Conservation (phyloP, 2,888 invertebrate genomes). For the Chaetogeoica ovagalla region DNA sequence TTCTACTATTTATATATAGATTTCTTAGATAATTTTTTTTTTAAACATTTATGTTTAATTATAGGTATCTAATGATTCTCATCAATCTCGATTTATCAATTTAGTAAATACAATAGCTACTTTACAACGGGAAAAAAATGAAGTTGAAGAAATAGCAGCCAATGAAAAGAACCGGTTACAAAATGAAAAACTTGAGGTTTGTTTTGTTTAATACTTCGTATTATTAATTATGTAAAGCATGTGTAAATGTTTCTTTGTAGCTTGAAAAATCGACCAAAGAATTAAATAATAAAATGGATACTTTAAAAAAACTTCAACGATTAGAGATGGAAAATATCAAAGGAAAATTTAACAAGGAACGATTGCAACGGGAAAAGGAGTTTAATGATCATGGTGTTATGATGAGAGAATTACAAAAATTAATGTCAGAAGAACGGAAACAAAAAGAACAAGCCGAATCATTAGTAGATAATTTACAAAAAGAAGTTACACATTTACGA, state of each 20-base stretch:
- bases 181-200: constrained; percentile 33
- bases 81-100: constrained; percentile 43
- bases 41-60: neutral
- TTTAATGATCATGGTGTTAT: constrained; percentile 75
- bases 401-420: constrained; percentile 78
- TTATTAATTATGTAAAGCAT: neutral
- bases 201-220: constrained; percentile 23
- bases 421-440: constrained; percentile 74
- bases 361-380: constrained; percentile 81
- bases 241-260: constrained; percentile 60
- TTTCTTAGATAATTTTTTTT: neutral
- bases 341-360: constrained; percentile 74
- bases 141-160: constrained; percentile 29
- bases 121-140: constrained; percentile 46
- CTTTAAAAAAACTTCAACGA: constrained; percentile 64
- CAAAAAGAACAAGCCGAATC: constrained; percentile 74
- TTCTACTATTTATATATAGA: neutral
- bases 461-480: constrained; percentile 64
- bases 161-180: constrained; percentile 16
- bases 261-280: constrained; percentile 66
- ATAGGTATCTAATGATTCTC: constrained; percentile 45
- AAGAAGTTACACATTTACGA: constrained; percentile 63
- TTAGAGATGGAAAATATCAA: constrained; percentile 70
- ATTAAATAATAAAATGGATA: constrained; percentile 66
- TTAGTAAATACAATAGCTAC: constrained; percentile 42